Conservation (phyloP, 1,140 invertebrate species). For the Glossosoma conforme region DNA sequence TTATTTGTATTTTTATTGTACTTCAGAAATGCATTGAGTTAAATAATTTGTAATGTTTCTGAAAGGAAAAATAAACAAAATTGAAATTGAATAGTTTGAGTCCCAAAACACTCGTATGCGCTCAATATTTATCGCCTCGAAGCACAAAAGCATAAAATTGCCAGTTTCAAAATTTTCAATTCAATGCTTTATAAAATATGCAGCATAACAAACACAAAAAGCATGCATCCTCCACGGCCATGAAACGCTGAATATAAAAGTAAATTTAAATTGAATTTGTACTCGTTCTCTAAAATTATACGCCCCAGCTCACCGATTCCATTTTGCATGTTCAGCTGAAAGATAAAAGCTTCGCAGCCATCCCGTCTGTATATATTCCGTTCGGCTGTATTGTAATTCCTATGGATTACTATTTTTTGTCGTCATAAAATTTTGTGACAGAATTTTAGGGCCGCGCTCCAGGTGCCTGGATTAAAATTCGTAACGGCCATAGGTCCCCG, state of each 20-base stretch:
- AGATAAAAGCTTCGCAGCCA: slow-evolving; percentile 23
- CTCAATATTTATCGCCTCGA: too few relatives aligned
- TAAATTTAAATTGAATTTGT: slow-evolving; percentile 31
- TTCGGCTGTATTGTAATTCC: slow-evolving; percentile 20
- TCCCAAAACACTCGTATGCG: too few relatives aligned
- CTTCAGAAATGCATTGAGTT: too few relatives aligned
- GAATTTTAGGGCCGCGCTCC: slow-evolving; percentile 20
- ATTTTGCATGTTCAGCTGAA: slow-evolving; percentile 30
- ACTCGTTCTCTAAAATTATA: slow-evolving; percentile 29
- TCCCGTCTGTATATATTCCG: slow-evolving; percentile 13
- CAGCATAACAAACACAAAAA: slow-evolving; percentile 5
- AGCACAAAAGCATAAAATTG: too few relatives aligned
- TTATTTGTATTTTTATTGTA: too few relatives aligned
- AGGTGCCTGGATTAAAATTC: slow-evolving; percentile 31
- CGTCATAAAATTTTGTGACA: slow-evolving; percentile 28
- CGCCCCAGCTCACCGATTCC: slow-evolving; percentile 26
- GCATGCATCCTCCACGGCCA: slow-evolving; percentile 1
- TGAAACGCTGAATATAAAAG: slow-evolving; percentile 28
- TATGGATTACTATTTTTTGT: slow-evolving; percentile 22
- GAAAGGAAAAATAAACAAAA: too few relatives aligned
- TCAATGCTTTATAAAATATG: slow-evolving; percentile 7
- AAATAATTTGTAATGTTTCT: too few relatives aligned
- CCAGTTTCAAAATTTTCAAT: too few relatives aligned
- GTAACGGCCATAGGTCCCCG: slow-evolving; percentile 26
- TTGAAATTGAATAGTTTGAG: too few relatives aligned